Percentiles rank a stretch among this genome's conserved stretches.
Evolutionary conservation across 2,113 vertebrate genomes (phyloP).

Genomic region (Gymnarchus niloticus): DNA sequence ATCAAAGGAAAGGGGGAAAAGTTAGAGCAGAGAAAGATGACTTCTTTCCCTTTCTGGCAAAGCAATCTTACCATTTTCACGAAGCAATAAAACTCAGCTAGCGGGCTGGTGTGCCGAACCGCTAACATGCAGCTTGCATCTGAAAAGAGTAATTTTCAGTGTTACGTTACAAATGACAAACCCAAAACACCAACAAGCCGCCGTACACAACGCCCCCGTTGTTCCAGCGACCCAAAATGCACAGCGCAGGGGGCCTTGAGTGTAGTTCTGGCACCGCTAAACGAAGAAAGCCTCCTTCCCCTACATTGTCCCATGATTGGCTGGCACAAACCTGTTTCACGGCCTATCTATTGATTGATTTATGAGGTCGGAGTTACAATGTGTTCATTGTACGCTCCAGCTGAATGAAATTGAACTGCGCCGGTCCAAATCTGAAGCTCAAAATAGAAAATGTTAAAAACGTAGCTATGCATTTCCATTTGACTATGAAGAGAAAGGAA

Average conservation of each 20-base stretch:
- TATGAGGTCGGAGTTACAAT: neutral
- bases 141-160: neutral
- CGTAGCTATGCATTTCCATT: neutral
- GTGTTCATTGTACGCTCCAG: constrained; percentile 10
- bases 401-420: neutral
- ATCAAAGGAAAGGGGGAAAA: neutral
- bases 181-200: neutral
- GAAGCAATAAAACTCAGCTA: neutral
- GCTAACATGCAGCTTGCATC: neutral
- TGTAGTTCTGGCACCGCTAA: neutral
- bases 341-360: neutral
- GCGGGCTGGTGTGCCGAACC: too few species aligned
- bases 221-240: neutral
- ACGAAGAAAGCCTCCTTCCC: neutral
- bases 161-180: neutral
- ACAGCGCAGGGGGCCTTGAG: neutral
- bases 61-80: neutral
- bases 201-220: neutral
- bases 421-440: neutral
- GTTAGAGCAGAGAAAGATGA: neutral
- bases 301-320: neutral
- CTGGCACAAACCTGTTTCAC: neutral
- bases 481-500: too few species aligned
- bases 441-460: neutral
- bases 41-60: neutral